Base-by-base conservation (phyloP, 2,797 vertebrate genomes). In the Anguilla obscura region DNA sequence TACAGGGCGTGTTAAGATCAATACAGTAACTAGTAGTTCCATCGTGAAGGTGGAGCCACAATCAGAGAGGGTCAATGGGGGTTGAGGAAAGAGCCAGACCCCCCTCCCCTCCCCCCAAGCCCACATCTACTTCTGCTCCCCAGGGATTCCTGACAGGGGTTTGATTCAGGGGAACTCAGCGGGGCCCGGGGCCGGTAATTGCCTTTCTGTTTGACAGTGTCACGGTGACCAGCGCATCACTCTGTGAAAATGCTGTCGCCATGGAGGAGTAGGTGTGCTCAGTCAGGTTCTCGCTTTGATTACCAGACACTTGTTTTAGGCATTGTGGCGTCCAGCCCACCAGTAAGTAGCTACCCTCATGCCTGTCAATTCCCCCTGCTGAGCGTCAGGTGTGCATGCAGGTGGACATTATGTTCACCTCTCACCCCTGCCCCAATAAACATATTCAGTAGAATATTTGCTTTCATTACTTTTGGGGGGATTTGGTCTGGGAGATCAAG, bases 361-460 rank as follows among this genome's bases (percentile, higher is more conserved):
- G 58, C 54, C 86, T 63, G 33, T 58, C 79, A 36, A 82, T 87
- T 60, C 79, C 80, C 87, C 87, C 58, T 84, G 27, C 60, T n/a
- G 60, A n/a, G 87, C 45, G 18, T 6, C 50, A 63, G 80, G 63
- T 33, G 87, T 58, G 40, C n/a, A 66, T 45, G 30, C 14, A 66
- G 48, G n/a, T 84, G n/a, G 27, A 9, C 86, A 52, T 14, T 16
- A 27, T 84, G 87, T 71, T 36, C 8, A n/a, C 71, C 87, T 83
- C 24, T 87, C 63, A 71, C 16, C 30, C 48, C 83, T 14, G 21
- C 14, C 45, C 18, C n/a, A 33, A 33, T 18, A 56, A 30, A n/a
- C 79, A 24, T 50, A 45, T 82, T 82, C 79, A 33, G 21, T 10
- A 2, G 40, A 24, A 24, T 48, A 82, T 24, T 8, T 24, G 10